Evolutionary conservation across 2,113 vertebrate species (phyloP), one percentile per base, ranked within the genome.

Genomic region (Heterotilapia buettikoferi): DNA sequence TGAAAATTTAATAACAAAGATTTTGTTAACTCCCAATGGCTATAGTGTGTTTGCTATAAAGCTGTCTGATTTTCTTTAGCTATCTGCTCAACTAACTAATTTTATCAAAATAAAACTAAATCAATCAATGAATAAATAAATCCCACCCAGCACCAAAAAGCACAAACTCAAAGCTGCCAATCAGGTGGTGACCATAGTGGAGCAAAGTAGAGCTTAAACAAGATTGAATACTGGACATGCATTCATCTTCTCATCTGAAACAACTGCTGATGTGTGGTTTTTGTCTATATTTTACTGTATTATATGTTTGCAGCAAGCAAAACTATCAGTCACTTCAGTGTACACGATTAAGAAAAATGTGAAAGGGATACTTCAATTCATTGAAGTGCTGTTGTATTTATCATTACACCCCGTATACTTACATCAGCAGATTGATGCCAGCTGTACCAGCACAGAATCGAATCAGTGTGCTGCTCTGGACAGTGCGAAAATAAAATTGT

Each of bases 351-450:
- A 47, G 43, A 12, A 47, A 50, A 29, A 31, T 31, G 16, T 1
- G 4, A 2, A 76, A 29, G 68, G 14, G 14, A 2, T 47, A 76
- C 40, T 76, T 12, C 14, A 29, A 18, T 11, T 76, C 1, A 47
- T 2, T 18, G 40, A 73, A 73, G 21, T 73, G n/a, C 0, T 14
- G 14, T 12, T 47, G 24, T 7, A 29, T 47, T 11, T 76, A 29
- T 3, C 68, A 29, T 47, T 76, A 47, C 14, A 29, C 43, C 24
- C 24, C 0, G 0, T 50, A 10, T 19, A 78, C 24, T 0, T 78
- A 78, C 9, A 31, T 29, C 16, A 50, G 43, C 24, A 29, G 0
- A 50, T 0, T 47, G 3, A 31, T 31, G 9, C 16, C 2, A 31
- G 16, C 4, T 16, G 9, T 31, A 50, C 9, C 71, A 29, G 14